Percentiles rank a stretch among this genome's conserved stretches.
Evolutionary conservation across 37 sponge, comb jelly and placozoan genomes (phyloP).

Genomic region (Ianthella basta): DNA sequence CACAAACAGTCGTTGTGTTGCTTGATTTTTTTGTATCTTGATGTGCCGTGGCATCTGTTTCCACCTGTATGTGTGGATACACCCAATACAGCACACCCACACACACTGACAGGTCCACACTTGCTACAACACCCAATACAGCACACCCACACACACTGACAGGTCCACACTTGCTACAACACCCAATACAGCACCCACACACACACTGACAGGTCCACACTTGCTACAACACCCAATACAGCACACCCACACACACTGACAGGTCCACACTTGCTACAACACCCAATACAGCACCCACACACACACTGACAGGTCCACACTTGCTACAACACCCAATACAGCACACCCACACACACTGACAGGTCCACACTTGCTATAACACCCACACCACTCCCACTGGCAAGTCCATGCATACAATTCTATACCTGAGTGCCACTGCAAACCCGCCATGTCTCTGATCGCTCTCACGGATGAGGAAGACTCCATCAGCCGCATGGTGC

Average conservation of each 20-base stretch:
- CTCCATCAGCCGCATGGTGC: constrained; percentile 59
- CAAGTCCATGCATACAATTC: constrained; percentile 1
- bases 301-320: too few relatives aligned
- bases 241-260: neutral
- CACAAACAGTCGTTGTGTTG: constrained; percentile 53
- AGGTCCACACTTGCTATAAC: too few relatives aligned
- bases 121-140: too few relatives aligned
- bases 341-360: too few relatives aligned
- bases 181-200: too few relatives aligned
- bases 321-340: too few relatives aligned
- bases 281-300: too few relatives aligned
- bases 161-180: too few relatives aligned
- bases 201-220: too few relatives aligned
- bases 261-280: neutral
- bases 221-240: too few relatives aligned
- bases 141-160: neutral
- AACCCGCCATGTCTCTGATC: constrained; percentile 83
- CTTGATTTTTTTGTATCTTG: constrained; percentile 61
- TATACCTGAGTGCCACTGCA: constrained; percentile 86
- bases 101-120: constrained; percentile 25
- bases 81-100: too few relatives aligned
- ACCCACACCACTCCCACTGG: neutral
- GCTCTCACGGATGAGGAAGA: constrained; percentile 90
- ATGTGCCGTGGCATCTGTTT: constrained; percentile 84
- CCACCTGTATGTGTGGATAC: constrained; percentile 49